These are phyloP conservation scores for Brenthis ino DNA, from an alignment of 2,888 invertebrate species.

Conservation along the genomic window DNA sequence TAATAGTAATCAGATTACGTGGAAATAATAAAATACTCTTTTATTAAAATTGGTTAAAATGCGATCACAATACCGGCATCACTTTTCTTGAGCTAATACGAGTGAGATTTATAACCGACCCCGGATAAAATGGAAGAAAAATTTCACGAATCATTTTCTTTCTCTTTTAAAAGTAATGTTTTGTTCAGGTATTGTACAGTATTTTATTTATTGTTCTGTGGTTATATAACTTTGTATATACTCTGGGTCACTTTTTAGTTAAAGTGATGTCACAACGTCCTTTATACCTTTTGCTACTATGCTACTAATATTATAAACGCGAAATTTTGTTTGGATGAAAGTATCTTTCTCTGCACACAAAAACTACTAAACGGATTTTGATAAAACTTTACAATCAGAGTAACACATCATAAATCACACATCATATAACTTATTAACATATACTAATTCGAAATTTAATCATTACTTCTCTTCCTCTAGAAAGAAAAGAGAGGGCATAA, in stretches of 20 bases:
- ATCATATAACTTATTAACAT: too few relatives aligned
- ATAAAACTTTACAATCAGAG: too few relatives aligned
- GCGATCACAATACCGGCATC: conserved; percentile 25
- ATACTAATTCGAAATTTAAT: too few relatives aligned
- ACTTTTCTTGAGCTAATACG: conserved; percentile 34
- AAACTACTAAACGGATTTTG: too few relatives aligned
- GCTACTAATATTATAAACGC: too few relatives aligned
- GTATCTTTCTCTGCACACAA: too few relatives aligned
- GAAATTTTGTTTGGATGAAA: too few relatives aligned
- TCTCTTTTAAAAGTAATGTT: conserved; percentile 44
- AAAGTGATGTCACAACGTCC: background rate
- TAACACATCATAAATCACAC: too few relatives aligned
- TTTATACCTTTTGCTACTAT: too few relatives aligned
- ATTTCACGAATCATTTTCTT: conserved; percentile 49
- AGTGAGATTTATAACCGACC: conserved; percentile 44
- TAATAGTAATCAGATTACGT: background rate
- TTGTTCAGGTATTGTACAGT: conserved; percentile 36
- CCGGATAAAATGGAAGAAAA: conserved; percentile 44
- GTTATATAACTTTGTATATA: conserved; percentile 1
- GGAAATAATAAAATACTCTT: background rate
- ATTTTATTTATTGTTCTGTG: conserved; percentile 21
- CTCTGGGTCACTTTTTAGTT: conserved; percentile 11
- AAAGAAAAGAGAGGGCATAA: too few relatives aligned
- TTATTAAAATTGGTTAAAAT: conserved; percentile 29
- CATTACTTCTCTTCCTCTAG: too few relatives aligned